phyloP scores from a whole-genome alignment of 1,140 invertebrate species.

The Aphis gossypii region DNA sequence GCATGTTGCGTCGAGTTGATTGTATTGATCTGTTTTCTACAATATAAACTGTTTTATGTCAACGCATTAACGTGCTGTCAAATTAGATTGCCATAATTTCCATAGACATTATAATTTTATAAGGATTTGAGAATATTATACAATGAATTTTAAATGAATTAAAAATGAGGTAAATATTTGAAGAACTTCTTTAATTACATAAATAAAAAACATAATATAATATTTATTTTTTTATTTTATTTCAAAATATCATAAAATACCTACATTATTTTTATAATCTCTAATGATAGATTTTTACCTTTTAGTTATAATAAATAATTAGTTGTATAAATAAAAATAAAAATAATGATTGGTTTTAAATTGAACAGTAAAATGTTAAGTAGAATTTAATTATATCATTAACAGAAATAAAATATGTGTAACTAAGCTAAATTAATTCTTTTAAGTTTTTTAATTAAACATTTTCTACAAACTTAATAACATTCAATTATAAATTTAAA shows the following conservation, averaged over 20 bases:
- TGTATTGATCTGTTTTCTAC: constrained; percentile 33
- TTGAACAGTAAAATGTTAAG: not conserved
- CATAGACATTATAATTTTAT: not conserved
- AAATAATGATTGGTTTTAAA: not conserved
- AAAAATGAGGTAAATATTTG: too few relatives aligned
- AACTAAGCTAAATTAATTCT: too few relatives aligned
- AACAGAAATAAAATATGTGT: not conserved
- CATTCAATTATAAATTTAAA: too few relatives aligned
- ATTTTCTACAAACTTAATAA: too few relatives aligned
- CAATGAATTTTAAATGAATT: not conserved
- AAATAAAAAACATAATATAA: too few relatives aligned
- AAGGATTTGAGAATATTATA: not conserved
- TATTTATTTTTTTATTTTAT: not conserved
- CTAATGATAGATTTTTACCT: not conserved
- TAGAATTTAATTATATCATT: not conserved
- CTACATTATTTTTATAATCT: not conserved
- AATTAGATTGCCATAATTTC: not conserved
- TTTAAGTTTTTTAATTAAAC: not conserved
- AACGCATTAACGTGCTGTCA: not conserved
- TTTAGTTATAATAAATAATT: not conserved
- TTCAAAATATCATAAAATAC: not conserved
- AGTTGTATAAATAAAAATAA: not conserved
- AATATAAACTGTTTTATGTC: not conserved
- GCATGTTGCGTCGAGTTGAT: not conserved
- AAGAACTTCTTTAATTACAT: not conserved